Evolutionary conservation across 1,140 invertebrate species (phyloP), one percentile per base, ranked within the genome.

Genomic region (Ruditapes philippinarum): DNA sequence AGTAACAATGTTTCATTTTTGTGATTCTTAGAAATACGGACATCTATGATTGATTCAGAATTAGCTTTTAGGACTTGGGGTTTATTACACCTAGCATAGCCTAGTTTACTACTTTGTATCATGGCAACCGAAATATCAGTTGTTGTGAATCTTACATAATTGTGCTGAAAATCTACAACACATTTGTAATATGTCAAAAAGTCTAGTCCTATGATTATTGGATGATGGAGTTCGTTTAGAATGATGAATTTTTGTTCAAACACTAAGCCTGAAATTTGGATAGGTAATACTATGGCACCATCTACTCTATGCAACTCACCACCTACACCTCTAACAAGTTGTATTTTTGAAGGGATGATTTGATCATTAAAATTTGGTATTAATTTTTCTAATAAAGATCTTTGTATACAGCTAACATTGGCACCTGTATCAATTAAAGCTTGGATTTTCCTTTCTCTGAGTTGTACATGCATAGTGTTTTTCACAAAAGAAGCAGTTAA

Each of bases 361-460:
- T n/a, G n/a, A n/a, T 7, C 1, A 28, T 70, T 36, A 38, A 38
- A 1, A 28, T 38, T 38, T 62, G 9, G n/a, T 38, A 1, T 36
- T 5, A 40, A 1, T 60, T 81, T 81, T 19, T 57, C 54, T 33
- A 81, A 81, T 33, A 57, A 0, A 33, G 49, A 51, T 4, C 31
- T 0, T 87, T 54, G 60, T 49, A 76, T 22, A 54, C n/a, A 45
- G 82, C 76, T 60, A 2, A 91, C 80, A 40, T 40, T 36, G 38
- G 88, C 90, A 38, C 88, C 90, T 31, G 88, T 76, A 68, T 91
- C 90, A 1, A 91, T 79, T n/a, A 89, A 60, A 28, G 88, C 60
- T 57, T 49, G 70, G 31, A 89, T 31, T 25, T 62, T 79, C 31
- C 45, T 51, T 25, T 62, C 68, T n/a, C n/a, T n/a, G n/a, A n/a